Evolutionary conservation across 37 sponge, comb jelly and placozoan species (phyloP).

Genomic region (Geodia barretti): DNA sequence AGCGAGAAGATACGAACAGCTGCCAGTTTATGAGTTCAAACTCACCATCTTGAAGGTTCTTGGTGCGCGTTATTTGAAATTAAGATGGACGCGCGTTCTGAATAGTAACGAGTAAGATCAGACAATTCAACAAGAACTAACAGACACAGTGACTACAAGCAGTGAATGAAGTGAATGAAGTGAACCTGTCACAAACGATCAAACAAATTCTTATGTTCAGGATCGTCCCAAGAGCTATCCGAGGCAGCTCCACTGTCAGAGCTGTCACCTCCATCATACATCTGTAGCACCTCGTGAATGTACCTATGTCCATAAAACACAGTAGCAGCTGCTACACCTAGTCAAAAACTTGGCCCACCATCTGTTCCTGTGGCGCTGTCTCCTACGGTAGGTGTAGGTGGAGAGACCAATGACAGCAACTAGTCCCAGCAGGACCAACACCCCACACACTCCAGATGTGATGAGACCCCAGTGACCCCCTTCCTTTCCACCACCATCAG

Average conservation of each 20-base stretch:
- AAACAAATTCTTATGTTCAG: conserved; percentile 35
- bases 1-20: background rate
- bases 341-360: background rate
- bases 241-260: background rate
- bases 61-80: background rate
- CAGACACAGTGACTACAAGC: background rate
- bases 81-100: too few species aligned
- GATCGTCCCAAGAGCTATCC: conserved; percentile 8
- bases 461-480: conserved; percentile 27
- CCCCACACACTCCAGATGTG: conserved; percentile 14
- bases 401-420: conserved; percentile 6
- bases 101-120: too few species aligned
- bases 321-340: background rate
- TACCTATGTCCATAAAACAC: conserved; percentile 3
- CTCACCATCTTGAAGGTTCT: background rate
- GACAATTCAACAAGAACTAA: too few species aligned
- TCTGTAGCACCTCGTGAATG: conserved; percentile 42
- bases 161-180: background rate
- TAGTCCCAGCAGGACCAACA: conserved; percentile 17
- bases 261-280: conserved; percentile 23
- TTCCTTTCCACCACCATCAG: background rate
- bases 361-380: conserved; percentile 40
- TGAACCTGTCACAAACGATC: conserved; percentile 7
- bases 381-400: conserved; percentile 24
- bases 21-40: background rate